Percentiles rank a stretch among this genome's conserved stretches.
Conservation (phyloP, 2,113 vertebrate genomes). For the Aspidoscelis tigris region DNA sequence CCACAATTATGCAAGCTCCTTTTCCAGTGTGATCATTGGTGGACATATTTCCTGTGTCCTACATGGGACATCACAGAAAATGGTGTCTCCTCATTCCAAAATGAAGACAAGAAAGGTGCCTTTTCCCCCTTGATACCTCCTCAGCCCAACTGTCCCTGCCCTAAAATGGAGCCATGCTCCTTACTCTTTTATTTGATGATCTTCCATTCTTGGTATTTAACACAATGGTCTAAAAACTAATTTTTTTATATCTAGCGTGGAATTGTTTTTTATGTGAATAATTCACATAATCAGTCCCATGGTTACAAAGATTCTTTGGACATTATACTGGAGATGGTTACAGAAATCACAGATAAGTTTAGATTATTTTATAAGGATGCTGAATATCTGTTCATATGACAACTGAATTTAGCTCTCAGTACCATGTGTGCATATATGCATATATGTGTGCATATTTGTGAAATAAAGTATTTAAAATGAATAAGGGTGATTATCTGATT, state of each 20-base stretch:
- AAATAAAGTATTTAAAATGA: neutral
- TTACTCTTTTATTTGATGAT: neutral
- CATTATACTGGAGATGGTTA: neutral
- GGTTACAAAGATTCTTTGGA: neutral
- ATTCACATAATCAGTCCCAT: neutral
- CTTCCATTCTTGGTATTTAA: neutral
- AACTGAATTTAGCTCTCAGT: constrained; percentile 2
- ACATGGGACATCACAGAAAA: too few relatives aligned
- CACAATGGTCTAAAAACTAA: too few relatives aligned
- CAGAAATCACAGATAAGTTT: neutral
- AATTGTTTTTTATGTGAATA: neutral
- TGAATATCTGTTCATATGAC: constrained; percentile 39
- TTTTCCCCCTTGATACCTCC: too few relatives aligned
- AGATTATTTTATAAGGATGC: constrained; percentile 22
- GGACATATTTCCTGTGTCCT: too few relatives aligned
- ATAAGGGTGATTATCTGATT: neutral
- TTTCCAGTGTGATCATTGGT: too few relatives aligned
- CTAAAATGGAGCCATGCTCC: too few relatives aligned
- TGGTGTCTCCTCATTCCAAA: too few relatives aligned
- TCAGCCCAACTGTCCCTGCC: too few relatives aligned
- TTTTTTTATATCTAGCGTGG: neutral
- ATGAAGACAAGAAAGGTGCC: too few relatives aligned
- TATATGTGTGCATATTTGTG: neutral
- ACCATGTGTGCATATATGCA: too few relatives aligned
- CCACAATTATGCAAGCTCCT: too few relatives aligned